Percentiles rank a stretch among this genome's conserved stretches.
These are phyloP conservation scores for Cydia splendana DNA, from an alignment of 1,140 invertebrate genomes.

Conservation along the genomic window DNA sequence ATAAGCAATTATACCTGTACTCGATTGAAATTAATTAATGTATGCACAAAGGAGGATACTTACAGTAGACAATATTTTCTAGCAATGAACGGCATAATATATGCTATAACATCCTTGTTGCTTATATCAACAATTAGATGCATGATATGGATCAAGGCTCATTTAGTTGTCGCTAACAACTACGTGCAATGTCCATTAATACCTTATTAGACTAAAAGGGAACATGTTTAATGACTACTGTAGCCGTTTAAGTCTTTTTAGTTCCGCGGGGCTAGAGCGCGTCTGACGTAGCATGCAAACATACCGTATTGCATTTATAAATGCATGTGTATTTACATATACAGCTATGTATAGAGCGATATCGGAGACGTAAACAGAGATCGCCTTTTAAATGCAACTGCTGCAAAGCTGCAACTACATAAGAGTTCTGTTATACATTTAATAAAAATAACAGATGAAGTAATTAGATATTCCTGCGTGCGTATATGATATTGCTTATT, in stretches of 20 bases:
- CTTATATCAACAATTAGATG: slow-evolving; percentile 10
- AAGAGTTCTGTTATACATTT: no score
- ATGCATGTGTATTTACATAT: background rate
- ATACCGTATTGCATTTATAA: slow-evolving; percentile 18
- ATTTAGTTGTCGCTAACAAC: slow-evolving; percentile 26
- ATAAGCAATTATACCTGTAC: no score
- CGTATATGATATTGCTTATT: no score
- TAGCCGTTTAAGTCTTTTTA: background rate
- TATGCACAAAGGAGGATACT: background rate
- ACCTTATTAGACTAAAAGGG: background rate
- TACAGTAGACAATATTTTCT: background rate
- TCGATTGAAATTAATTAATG: no score
- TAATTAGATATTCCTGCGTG: no score
- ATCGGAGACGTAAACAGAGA: background rate
- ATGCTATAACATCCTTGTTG: background rate
- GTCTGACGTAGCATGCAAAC: slow-evolving; percentile 5
- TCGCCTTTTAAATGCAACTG: background rate
- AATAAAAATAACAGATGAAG: no score
- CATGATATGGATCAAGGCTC: slow-evolving; percentile 18
- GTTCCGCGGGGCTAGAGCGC: background rate
- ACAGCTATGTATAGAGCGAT: background rate
- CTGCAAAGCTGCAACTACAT: no score
- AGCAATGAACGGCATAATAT: no score
- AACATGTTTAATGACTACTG: background rate
- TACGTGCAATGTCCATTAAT: slow-evolving; percentile 19